phyloP scores from a whole-genome alignment of 1,140 invertebrate genomes.

The Trinorchestia longiramus region DNA sequence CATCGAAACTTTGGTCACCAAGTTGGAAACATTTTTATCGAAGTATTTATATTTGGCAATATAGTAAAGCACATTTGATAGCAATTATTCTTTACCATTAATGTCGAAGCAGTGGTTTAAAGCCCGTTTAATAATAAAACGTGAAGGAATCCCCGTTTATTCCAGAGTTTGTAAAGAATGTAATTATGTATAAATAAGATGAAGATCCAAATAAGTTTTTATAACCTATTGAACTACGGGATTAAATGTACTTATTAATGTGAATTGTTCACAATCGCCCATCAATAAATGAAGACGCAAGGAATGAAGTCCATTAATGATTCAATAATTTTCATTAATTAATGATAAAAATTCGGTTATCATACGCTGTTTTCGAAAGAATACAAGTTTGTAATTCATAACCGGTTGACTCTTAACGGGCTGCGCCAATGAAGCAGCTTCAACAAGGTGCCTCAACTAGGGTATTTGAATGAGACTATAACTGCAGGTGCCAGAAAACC shows the following conservation, averaged over 20 bases:
- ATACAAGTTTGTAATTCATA: too few species aligned
- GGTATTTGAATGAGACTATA: too few species aligned
- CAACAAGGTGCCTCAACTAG: too few species aligned
- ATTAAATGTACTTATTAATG: neutral
- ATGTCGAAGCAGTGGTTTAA: neutral
- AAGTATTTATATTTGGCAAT: neutral
- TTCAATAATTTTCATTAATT: too few species aligned
- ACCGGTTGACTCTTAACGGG: too few species aligned
- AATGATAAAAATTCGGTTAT: too few species aligned
- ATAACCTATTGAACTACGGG: neutral
- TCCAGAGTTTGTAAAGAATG: constrained; percentile 55
- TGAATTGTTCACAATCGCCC: neutral
- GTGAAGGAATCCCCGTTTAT: constrained; percentile 1
- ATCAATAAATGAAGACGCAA: too few species aligned
- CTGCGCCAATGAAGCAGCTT: too few species aligned
- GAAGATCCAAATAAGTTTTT: neutral
- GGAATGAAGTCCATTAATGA: too few species aligned
- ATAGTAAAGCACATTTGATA: neutral
- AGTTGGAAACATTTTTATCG: neutral
- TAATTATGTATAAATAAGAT: constrained; percentile 57
- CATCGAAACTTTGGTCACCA: neutral
- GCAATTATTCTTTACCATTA: neutral
- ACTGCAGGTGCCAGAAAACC: too few species aligned
- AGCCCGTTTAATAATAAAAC: neutral
- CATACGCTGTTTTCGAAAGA: too few species aligned